A percentile compares a stretch with the other conserved stretches of the same genome.
phyloP scores from a whole-genome alignment of 2,888 invertebrate species.

The Tridacna gigas region DNA sequence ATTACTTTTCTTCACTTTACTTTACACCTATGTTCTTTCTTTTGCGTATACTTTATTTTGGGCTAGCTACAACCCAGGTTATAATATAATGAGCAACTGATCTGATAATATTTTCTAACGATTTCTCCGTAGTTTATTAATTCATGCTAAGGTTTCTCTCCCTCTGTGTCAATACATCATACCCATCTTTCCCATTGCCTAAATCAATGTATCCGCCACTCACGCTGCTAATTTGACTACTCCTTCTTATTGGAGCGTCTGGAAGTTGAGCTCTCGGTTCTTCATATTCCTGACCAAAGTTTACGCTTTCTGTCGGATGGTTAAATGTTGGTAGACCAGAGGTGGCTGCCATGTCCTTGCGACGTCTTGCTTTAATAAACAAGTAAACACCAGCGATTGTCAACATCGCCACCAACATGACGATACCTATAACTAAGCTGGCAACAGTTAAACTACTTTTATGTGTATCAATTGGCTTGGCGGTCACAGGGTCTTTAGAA shows the following conservation, averaged over 20 bases:
- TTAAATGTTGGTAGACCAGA: background rate
- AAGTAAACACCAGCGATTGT: background rate
- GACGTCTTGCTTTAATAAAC: background rate
- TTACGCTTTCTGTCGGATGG: background rate
- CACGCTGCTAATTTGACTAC: background rate
- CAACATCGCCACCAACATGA: background rate
- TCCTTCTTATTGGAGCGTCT: background rate
- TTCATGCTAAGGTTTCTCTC: too few species aligned
- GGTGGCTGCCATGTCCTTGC: background rate
- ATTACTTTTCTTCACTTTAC: too few species aligned
- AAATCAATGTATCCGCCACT: conserved; percentile 1
- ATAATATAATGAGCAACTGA: too few species aligned
- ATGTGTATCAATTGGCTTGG: background rate
- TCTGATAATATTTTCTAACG: too few species aligned
- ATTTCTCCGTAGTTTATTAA: too few species aligned
- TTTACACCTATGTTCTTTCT: too few species aligned
- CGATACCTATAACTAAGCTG: conserved; percentile 1
- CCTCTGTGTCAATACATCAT: too few species aligned
- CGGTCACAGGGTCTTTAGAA: background rate
- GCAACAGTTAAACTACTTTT: background rate
- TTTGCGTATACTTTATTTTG: too few species aligned
- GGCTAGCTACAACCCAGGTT: too few species aligned
- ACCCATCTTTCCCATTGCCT: background rate
- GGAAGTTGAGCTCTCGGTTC: background rate
- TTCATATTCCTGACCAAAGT: conserved; percentile 8